A percentile compares a stretch with the other conserved stretches of the same genome.
Evolutionary conservation across 1,140 invertebrate genomes (phyloP).

Genomic region (Acromyrmex echinatior): DNA sequence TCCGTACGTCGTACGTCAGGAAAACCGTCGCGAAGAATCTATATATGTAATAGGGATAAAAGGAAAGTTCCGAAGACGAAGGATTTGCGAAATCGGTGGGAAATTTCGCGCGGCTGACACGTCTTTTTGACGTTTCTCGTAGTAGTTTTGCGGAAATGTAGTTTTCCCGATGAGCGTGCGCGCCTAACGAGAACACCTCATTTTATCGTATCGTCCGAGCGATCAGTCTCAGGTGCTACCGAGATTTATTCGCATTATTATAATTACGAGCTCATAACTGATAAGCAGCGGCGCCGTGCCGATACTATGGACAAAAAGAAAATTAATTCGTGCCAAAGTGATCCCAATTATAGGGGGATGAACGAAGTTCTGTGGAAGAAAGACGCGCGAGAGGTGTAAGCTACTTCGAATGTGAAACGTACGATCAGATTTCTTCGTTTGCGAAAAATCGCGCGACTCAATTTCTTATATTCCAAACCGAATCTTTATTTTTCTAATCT

Average conservation of each 20-base stretch:
- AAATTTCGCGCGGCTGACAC: conserved; percentile 10
- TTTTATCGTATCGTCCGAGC: conserved; percentile 69
- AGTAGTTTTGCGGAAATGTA: conserved; percentile 33
- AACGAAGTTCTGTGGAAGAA: conserved; percentile 35
- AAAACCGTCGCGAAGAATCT: conserved; percentile 1
- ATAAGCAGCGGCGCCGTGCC: conserved; percentile 78
- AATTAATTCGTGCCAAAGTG: conserved; percentile 75
- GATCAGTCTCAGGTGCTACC: conserved; percentile 72
- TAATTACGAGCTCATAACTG: conserved; percentile 72
- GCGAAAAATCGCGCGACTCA: background rate
- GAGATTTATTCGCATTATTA: conserved; percentile 75
- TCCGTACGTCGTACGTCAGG: conserved; percentile 25
- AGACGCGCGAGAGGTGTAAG: conserved; percentile 30
- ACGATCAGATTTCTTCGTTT: conserved; percentile 19
- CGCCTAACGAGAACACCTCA: conserved; percentile 50
- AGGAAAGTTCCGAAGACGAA: background rate
- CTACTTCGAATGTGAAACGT: conserved; percentile 37
- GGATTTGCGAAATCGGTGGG: background rate
- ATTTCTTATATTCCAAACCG: background rate
- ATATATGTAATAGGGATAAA: conserved; percentile 30
- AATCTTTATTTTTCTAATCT: background rate
- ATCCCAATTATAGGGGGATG: conserved; percentile 2
- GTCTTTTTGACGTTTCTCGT: background rate
- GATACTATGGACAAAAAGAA: conserved; percentile 62
- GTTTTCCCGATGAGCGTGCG: conserved; percentile 21